A percentile compares a stretch with the other conserved stretches of the same genome.
Evolutionary conservation across 2,888 invertebrate species (phyloP).

Genomic region (Luperina nickerlii): DNA sequence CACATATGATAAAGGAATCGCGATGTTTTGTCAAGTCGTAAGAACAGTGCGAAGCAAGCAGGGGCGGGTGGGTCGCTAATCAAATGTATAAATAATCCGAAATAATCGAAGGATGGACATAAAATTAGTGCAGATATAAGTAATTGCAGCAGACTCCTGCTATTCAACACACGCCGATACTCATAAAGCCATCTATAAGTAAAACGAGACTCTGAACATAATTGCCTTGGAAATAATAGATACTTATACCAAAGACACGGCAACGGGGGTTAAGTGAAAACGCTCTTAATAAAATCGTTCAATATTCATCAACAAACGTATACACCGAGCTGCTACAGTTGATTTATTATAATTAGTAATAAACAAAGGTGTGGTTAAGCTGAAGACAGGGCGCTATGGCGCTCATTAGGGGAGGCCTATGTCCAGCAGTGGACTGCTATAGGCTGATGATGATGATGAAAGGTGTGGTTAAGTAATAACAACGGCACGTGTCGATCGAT

Average conservation of each 20-base stretch:
- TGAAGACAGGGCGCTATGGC: too few relatives aligned
- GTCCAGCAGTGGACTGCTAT: too few relatives aligned
- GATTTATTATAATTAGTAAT: slow-evolving; percentile 55
- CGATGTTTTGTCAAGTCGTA: neutral
- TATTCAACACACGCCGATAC: slow-evolving; percentile 78
- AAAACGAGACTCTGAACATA: slow-evolving; percentile 81
- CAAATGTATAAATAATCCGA: neutral
- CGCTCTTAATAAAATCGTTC: slow-evolving; percentile 72
- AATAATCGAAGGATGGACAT: slow-evolving; percentile 51
- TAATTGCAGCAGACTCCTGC: slow-evolving; percentile 76
- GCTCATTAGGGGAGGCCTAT: too few relatives aligned
- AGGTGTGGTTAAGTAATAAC: neutral
- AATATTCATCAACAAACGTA: slow-evolving; percentile 78
- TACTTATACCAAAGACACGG: slow-evolving; percentile 74
- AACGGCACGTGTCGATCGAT: neutral
- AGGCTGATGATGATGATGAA: too few relatives aligned
- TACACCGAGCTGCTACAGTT: slow-evolving; percentile 60
- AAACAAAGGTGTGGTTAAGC: too few relatives aligned
- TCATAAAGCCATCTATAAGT: slow-evolving; percentile 74
- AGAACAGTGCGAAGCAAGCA: neutral
- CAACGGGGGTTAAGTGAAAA: slow-evolving; percentile 67
- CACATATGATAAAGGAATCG: neutral
- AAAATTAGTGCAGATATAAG: slow-evolving; percentile 80
- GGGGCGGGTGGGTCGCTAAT: neutral
- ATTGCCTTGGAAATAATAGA: slow-evolving; percentile 84